These are phyloP conservation scores for Ganaspis sp. DNA, from an alignment of 1,140 invertebrate species.

Conservation along the genomic window DNA sequence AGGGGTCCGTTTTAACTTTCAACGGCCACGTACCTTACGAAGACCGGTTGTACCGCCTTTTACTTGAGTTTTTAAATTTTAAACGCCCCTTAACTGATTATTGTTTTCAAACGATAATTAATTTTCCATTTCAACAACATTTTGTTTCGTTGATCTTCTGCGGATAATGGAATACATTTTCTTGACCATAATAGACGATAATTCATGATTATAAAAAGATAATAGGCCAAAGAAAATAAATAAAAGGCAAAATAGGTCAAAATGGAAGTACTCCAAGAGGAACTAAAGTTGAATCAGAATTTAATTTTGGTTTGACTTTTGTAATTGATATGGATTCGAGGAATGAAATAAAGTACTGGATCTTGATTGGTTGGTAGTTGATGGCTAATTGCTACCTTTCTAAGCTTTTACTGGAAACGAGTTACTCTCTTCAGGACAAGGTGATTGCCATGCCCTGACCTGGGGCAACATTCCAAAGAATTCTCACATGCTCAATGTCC, in stretches of 20 bases:
- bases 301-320: neutral
- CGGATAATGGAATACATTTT: no score
- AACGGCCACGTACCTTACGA: neutral
- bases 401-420: conserved; percentile 41
- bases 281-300: no score
- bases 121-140: no score
- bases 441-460: conserved; percentile 38
- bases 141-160: no score
- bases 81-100: neutral
- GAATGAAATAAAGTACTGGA: conserved; percentile 15
- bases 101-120: no score
- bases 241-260: no score
- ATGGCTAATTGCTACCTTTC: conserved; percentile 33
- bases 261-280: no score
- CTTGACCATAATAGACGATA: no score
- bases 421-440: conserved; percentile 40
- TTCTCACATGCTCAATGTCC: conserved; percentile 33
- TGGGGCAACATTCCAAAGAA: conserved; percentile 46
- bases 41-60: neutral
- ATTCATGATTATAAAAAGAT: no score
- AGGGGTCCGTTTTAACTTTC: conserved; percentile 14
- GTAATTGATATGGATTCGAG: conserved; percentile 9
- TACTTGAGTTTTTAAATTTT: neutral
- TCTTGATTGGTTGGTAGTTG: conserved; percentile 31
- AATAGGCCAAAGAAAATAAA: no score